phyloP scores from a whole-genome alignment of 2,113 vertebrate genomes.

The Scartelaos histophorus region DNA sequence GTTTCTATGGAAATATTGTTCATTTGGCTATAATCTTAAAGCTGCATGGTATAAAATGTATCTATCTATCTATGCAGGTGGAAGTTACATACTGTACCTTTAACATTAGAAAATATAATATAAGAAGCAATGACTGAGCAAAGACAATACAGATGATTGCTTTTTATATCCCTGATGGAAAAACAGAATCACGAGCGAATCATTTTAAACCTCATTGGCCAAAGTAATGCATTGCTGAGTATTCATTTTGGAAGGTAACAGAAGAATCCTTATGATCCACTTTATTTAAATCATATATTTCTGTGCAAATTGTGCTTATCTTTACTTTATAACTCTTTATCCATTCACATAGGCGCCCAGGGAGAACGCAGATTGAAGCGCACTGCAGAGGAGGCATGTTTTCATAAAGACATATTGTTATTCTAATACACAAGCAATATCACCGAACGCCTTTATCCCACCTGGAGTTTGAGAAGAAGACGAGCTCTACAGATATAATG shows the following conservation, averaged over 20 bases:
- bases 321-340: not conserved
- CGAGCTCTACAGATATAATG: too few relatives aligned
- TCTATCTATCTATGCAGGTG: too few relatives aligned
- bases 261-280: not conserved
- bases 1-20: too few relatives aligned
- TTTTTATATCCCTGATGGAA: too few relatives aligned
- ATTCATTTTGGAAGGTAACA: not conserved
- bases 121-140: too few relatives aligned
- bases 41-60: too few relatives aligned
- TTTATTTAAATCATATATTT: not conserved
- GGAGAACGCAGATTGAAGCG: not conserved
- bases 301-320: not conserved
- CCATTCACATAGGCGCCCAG: not conserved
- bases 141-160: too few relatives aligned
- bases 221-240: not conserved
- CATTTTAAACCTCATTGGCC: too few relatives aligned
- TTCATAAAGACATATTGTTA: not conserved
- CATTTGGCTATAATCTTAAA: too few relatives aligned
- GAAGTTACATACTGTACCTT: too few relatives aligned
- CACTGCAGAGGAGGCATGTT: not conserved
- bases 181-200: too few relatives aligned
- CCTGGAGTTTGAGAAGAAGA: not conserved
- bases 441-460: not conserved
- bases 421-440: not conserved
- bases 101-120: too few relatives aligned